These are phyloP conservation scores for Ptycholaimellus sp. DNA, from an alignment of 2,888 invertebrate genomes.

Conservation along the genomic window DNA sequence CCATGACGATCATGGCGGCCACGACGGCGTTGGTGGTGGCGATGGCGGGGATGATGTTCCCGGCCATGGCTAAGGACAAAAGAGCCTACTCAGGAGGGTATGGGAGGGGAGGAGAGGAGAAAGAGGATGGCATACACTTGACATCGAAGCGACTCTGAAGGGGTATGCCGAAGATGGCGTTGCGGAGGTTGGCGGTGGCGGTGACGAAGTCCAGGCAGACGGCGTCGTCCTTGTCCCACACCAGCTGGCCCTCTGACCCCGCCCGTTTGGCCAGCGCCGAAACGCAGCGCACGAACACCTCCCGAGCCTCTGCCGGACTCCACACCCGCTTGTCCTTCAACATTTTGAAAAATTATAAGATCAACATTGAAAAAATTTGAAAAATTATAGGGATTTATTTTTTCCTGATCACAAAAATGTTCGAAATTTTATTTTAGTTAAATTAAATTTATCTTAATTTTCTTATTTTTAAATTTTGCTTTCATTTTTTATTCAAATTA, in stretches of 20 bases:
- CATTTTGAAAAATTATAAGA: not conserved
- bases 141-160: conserved; percentile 69
- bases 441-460: too few species aligned
- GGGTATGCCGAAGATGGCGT: conserved; percentile 62
- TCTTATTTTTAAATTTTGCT: too few species aligned
- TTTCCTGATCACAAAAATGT: too few species aligned
- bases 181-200: conserved; percentile 71
- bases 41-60: conserved; percentile 97
- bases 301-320: too few species aligned
- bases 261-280: conserved; percentile 14
- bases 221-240: conserved; percentile 42
- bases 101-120: not conserved
- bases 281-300: conserved; percentile 4
- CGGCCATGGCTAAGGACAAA: conserved; percentile 53
- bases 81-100: not conserved
- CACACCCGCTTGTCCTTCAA: conserved; percentile 2
- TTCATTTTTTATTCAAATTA: too few species aligned
- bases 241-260: conserved; percentile 5
- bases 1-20: conserved; percentile 74
- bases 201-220: conserved; percentile 80
- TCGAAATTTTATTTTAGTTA: too few species aligned
- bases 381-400: too few species aligned
- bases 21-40: conserved; percentile 95
- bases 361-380: too few species aligned
- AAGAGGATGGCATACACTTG: conserved; percentile 46